phyloP scores from a whole-genome alignment of 2,797 vertebrate species.

The Emys orbicularis region DNA sequence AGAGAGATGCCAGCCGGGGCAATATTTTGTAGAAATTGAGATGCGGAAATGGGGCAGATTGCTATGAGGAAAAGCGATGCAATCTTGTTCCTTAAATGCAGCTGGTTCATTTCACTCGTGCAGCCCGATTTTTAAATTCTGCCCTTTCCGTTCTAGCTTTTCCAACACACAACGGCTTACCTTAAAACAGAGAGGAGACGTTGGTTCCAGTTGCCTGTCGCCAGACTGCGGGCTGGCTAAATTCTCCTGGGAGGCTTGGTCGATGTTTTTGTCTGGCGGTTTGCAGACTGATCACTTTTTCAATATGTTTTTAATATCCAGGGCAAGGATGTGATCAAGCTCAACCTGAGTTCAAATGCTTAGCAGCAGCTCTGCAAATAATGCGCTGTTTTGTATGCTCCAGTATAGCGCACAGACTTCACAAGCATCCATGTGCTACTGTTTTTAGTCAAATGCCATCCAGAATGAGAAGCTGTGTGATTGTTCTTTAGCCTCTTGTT shows the following conservation, averaged over 20 bases:
- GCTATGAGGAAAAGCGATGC: neutral
- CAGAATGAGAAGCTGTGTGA: neutral
- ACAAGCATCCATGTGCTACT: neutral
- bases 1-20: neutral
- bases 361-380: neutral
- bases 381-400: too few species aligned
- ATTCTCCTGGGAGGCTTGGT: neutral
- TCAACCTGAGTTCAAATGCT: neutral
- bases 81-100: neutral
- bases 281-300: neutral
- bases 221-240: neutral
- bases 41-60: neutral
- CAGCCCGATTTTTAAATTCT: neutral
- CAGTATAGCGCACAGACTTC: neutral
- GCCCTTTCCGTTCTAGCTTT: neutral
- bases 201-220: neutral
- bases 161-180: neutral
- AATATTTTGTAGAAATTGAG: neutral
- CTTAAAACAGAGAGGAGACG: neutral
- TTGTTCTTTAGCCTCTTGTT: neutral
- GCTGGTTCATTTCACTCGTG: neutral
- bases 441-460: neutral
- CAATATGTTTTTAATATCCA: neutral
- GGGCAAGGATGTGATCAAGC: neutral
- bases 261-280: neutral